Conservation (phyloP, 2,888 invertebrate species). For the Cyclophora albipunctata region DNA sequence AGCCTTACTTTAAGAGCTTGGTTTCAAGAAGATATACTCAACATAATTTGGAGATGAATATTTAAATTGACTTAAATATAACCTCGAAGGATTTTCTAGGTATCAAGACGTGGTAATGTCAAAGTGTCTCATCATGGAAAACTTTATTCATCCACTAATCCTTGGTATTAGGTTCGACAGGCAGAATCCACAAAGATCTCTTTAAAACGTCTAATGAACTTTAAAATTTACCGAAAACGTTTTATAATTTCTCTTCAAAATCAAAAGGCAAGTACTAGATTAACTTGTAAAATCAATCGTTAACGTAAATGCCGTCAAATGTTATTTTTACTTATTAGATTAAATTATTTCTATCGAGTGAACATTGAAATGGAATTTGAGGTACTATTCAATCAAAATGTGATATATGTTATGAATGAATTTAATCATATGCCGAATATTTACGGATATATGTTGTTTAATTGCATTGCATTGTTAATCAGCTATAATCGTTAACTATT, state of each 20-base stretch:
- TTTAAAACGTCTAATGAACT: constrained; percentile 8
- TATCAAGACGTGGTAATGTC: constrained; percentile 2
- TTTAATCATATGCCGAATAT: too few relatives aligned
- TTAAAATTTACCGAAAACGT: constrained; percentile 9
- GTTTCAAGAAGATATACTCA: background rate
- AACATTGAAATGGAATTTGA: too few relatives aligned
- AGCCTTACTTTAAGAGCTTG: too few relatives aligned
- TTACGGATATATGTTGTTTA: too few relatives aligned
- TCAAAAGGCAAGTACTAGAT: background rate
- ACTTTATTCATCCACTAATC: constrained; percentile 7
- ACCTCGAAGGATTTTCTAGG: background rate
- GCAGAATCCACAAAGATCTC: constrained; percentile 7
- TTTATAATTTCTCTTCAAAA: constrained; percentile 6
- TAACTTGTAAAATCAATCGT: too few relatives aligned
- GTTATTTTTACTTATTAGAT: too few relatives aligned
- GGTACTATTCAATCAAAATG: too few relatives aligned
- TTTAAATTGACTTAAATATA: background rate
- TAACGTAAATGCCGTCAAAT: too few relatives aligned
- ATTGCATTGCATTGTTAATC: too few relatives aligned
- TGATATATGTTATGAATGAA: too few relatives aligned
- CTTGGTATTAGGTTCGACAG: constrained; percentile 7
- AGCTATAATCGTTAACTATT: too few relatives aligned
- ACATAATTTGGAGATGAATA: constrained; percentile 1
- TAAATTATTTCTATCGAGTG: too few relatives aligned
- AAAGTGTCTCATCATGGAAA: constrained; percentile 6